These are phyloP conservation scores for Carpatolechia fugitivella DNA, from an alignment of 2,888 invertebrate genomes.

Conservation along the genomic window DNA sequence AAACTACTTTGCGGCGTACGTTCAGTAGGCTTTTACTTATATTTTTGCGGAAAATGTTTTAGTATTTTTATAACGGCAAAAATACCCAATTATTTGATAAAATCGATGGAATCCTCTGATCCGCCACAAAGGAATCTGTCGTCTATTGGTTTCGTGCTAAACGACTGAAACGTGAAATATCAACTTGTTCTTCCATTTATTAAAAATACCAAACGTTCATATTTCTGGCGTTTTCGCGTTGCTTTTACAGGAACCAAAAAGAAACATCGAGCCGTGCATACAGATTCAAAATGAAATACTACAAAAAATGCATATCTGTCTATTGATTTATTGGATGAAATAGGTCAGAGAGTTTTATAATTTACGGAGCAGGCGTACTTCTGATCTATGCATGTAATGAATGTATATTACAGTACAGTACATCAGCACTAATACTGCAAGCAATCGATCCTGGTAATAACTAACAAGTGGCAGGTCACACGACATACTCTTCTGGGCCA, in stretches of 20 bases:
- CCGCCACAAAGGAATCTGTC: background rate
- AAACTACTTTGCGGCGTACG: background rate
- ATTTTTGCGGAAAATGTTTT: background rate
- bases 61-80: background rate
- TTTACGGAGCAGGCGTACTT: constrained; percentile 32
- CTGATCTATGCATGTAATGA: constrained; percentile 23
- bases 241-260: constrained; percentile 5
- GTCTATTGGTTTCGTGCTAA: constrained; percentile 18
- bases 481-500: constrained; percentile 17
- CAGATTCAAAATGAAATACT: constrained; percentile 12
- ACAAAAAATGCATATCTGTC: constrained; percentile 22
- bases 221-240: constrained; percentile 1
- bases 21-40: background rate
- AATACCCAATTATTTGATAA: background rate
- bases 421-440: constrained; percentile 16
- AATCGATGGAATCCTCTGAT: background rate
- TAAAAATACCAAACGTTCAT: constrained; percentile 6
- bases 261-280: constrained; percentile 6
- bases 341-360: constrained; percentile 40
- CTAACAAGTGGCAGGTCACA: constrained; percentile 19
- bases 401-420: constrained; percentile 15
- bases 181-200: constrained; percentile 8
- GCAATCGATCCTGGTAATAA: constrained; percentile 26
- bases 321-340: constrained; percentile 33
- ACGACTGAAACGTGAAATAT: constrained; percentile 10